Evolutionary conservation across 2,113 vertebrate species (phyloP), one percentile per base, ranked within the genome.

Genomic region (Sebastes fasciatus): DNA sequence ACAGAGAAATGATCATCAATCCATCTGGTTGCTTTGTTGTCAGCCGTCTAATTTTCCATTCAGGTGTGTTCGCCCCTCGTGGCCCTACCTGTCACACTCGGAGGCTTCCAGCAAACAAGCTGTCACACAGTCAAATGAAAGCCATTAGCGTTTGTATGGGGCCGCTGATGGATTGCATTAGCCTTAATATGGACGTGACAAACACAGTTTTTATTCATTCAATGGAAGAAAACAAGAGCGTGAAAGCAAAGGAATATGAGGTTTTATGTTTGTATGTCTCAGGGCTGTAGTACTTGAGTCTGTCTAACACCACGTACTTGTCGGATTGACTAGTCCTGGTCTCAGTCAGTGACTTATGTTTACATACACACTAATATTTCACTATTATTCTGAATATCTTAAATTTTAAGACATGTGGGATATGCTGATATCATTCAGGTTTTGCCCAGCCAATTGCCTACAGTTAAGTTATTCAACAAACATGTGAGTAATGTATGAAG

Each of bases 91-190:
- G 83, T 91, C 85, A 86, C 82, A 74, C 66, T 88, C 13, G 0
- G 5, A 63, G 42, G 66, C 69, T 63, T 61, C 66, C 1, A 79
- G 62, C 79, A 88, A 88, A 87, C 84, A 88, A 60, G 64, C 81
- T 82, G 82, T 74, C 52, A 40, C 68, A 60, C 73, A 61, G 48
- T 75, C 87, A 89, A 76, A 91, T 60, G 82, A 84, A 83, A 67
- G 51, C 67, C 46, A 61, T 80, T 77, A 72, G 64, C 69, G 51
- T 54, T 86, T 74, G 64, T 65, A 63, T 70, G 49, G 6, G 3
- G 63, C 62, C 4, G 63, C 52, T 85, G 83, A 89, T 69, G 78
- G 82, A 91, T 80, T 2, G 54, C 46, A 34, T 87, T 77, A 48
- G 61, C 10, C 40, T 60, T 58, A 57, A 80, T 79, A 49, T 55